Conservation (phyloP, 2,888 invertebrate genomes). For the Acanthosoma haemorrhoidale region DNA sequence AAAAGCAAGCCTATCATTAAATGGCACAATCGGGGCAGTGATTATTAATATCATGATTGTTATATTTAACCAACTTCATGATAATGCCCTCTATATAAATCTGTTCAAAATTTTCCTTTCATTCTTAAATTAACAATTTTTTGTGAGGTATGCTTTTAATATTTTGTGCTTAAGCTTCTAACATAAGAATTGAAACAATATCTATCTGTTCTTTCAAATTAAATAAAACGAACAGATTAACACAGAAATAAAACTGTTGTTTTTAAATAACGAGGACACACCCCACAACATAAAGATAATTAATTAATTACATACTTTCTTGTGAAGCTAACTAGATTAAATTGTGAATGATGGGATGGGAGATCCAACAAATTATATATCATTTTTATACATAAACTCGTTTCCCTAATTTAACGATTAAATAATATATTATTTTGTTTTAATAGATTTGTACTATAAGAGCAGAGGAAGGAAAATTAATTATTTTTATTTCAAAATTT, state of each 20-base stretch:
- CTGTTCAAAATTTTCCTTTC: background rate
- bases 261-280: background rate
- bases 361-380: conserved; percentile 38
- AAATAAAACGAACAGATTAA: background rate
- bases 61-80: background rate
- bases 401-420: conserved; percentile 38
- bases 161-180: conserved; percentile 14
- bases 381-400: conserved; percentile 26
- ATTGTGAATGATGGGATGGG: conserved; percentile 34
- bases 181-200: background rate
- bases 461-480: conserved; percentile 31
- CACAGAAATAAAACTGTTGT: background rate
- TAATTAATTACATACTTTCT: conserved; percentile 3
- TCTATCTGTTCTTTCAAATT: background rate
- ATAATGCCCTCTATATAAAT: conserved; percentile 1
- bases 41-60: conserved; percentile 1
- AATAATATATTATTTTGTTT: conserved; percentile 32
- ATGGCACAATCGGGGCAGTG: conserved; percentile 38
- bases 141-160: background rate
- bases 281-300: background rate
- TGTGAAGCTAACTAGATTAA: conserved; percentile 14
- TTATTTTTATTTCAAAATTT: background rate
- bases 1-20: conserved; percentile 22
- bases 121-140: background rate
- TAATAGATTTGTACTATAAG: conserved; percentile 39